These are phyloP conservation scores for Orcinus orca DNA, from an alignment of 2,113 vertebrate genomes.

Conservation along the genomic window DNA sequence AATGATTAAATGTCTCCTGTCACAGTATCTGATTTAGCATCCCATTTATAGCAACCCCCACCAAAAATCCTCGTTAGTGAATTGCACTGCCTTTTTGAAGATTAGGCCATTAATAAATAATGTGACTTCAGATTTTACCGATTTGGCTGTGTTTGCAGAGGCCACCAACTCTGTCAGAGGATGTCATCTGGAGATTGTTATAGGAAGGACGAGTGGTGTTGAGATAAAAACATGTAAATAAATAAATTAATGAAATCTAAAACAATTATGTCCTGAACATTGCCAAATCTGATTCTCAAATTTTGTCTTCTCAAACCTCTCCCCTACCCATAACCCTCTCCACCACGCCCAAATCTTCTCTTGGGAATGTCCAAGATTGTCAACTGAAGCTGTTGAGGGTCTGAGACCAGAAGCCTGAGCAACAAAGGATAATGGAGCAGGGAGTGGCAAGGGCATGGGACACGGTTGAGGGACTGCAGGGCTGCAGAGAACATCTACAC, in stretches of 20 bases:
- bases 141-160: background rate
- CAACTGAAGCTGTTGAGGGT: background rate
- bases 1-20: background rate
- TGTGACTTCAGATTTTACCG: background rate
- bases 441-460: rapidly evolving
- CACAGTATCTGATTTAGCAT: background rate
- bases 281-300: background rate
- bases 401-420: background rate
- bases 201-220: background rate
- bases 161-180: background rate
- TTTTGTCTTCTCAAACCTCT: background rate
- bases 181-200: background rate
- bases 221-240: background rate
- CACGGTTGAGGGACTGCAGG: background rate
- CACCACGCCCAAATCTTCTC: background rate
- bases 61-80: background rate
- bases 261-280: background rate
- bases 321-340: background rate
- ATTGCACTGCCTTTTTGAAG: background rate
- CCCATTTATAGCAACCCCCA: background rate
- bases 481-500: background rate
- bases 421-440: background rate
- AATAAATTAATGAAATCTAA: background rate
- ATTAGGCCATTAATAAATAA: background rate
- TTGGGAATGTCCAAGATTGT: background rate